Evolutionary conservation across 1,140 invertebrate genomes (phyloP).

Genomic region (Phymastichus coffea): DNA sequence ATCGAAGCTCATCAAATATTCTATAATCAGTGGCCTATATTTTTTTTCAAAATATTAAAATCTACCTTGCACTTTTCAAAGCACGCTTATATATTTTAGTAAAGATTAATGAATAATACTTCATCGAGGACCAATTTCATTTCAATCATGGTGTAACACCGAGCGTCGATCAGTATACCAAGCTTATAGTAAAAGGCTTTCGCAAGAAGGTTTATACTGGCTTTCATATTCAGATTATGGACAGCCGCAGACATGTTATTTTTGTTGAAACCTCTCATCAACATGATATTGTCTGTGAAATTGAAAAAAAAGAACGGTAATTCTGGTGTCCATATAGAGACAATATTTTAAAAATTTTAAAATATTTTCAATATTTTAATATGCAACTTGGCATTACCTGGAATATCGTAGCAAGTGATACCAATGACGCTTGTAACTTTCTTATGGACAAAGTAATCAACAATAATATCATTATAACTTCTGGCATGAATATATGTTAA

Average conservation of each 20-base stretch:
- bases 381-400: too few relatives aligned
- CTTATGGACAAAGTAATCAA: constrained; percentile 20
- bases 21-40: neutral
- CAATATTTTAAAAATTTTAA: too few relatives aligned
- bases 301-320: too few relatives aligned
- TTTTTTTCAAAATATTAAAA: too few relatives aligned
- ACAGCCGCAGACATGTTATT: neutral
- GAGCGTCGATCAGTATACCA: neutral
- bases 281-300: neutral
- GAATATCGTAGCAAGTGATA: neutral
- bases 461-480: neutral
- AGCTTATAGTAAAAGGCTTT: neutral
- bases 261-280: neutral
- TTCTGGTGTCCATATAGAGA: too few relatives aligned
- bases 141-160: neutral
- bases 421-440: neutral
- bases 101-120: too few relatives aligned
- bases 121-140: too few relatives aligned
- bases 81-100: too few relatives aligned
- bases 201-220: neutral
- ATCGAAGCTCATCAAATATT: neutral
- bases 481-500: neutral
- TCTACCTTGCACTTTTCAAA: too few relatives aligned
- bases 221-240: neutral
- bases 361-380: too few relatives aligned